Percentiles rank a stretch among this genome's conserved stretches.
Evolutionary conservation across 2,113 vertebrate species (phyloP).

Genomic region (Bos indicus): DNA sequence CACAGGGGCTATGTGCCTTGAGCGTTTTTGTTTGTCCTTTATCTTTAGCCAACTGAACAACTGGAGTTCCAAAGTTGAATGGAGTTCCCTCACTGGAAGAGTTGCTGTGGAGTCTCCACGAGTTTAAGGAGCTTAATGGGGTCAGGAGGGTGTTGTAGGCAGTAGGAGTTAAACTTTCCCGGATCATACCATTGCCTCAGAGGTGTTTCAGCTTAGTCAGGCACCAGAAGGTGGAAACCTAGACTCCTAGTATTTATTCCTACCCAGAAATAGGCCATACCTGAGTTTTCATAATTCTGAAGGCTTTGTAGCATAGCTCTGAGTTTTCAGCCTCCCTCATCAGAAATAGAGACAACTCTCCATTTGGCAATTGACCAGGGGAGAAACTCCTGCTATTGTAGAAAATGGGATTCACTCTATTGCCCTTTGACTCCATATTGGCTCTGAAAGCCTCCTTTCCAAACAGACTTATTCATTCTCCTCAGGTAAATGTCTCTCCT

Average conservation of each 20-base stretch:
- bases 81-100: neutral
- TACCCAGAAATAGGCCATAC: neutral
- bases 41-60: neutral
- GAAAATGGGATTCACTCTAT: neutral
- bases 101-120: rapidly evolving
- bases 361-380: neutral
- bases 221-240: neutral
- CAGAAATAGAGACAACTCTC: neutral
- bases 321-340: neutral
- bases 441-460: neutral
- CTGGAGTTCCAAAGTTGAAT: neutral
- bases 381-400: neutral
- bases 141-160: neutral
- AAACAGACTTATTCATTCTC: neutral
- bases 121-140: neutral
- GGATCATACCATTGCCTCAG: neutral
- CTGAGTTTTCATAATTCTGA: neutral
- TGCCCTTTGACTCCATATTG: neutral
- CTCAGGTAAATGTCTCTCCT: neutral
- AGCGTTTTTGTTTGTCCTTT: neutral
- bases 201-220: neutral
- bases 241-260: neutral
- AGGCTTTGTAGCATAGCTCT: neutral
- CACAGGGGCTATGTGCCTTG: neutral
- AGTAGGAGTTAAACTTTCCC: neutral